These are phyloP conservation scores for Ametastegia equiseti DNA, from an alignment of 2,888 invertebrate species.

Conservation along the genomic window DNA sequence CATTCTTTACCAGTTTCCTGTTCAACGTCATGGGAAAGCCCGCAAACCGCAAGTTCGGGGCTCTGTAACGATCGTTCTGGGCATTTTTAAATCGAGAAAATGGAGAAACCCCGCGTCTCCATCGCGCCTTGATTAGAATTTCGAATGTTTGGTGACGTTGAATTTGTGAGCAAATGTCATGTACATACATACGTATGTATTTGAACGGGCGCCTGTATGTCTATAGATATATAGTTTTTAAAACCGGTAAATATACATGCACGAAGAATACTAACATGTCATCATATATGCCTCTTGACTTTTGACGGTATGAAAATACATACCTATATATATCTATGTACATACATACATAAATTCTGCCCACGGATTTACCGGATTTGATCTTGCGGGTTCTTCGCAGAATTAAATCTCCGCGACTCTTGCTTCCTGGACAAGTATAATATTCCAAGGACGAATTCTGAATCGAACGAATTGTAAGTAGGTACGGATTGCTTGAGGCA, in stretches of 20 bases:
- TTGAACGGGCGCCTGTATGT: neutral
- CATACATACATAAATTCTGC: neutral
- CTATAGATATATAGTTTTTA: neutral
- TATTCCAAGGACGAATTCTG: neutral
- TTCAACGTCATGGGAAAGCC: too few species aligned
- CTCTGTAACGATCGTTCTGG: neutral
- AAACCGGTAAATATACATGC: neutral
- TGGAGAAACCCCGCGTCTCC: too few species aligned
- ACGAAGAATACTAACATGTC: neutral
- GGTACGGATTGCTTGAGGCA: neutral
- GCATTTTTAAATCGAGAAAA: neutral
- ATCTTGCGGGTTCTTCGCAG: neutral
- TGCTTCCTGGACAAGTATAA: conserved; percentile 10
- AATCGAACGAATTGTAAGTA: neutral
- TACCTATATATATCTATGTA: neutral
- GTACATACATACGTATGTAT: neutral
- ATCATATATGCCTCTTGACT: neutral
- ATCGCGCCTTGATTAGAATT: neutral
- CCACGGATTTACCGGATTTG: conserved; percentile 6
- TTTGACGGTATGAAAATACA: neutral
- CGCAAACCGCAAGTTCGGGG: too few species aligned
- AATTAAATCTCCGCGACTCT: neutral
- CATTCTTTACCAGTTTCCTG: too few species aligned
- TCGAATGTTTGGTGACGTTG: neutral
- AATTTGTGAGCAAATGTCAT: neutral